These are phyloP conservation scores for Buathra laborator DNA, from an alignment of 2,888 invertebrate species.

Conservation along the genomic window DNA sequence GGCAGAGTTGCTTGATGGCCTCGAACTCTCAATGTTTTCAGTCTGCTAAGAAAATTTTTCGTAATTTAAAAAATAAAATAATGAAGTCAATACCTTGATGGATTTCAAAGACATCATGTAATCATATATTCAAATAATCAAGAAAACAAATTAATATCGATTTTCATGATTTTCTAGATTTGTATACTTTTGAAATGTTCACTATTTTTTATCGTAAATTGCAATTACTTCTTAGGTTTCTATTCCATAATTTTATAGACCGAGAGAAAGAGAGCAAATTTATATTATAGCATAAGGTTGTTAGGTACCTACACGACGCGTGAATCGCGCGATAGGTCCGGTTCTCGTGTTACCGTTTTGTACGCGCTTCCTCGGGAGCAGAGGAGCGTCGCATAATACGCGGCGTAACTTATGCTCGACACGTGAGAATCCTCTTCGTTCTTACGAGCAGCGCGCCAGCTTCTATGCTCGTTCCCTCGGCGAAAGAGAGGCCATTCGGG, in stretches of 20 bases:
- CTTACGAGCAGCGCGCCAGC: conserved; percentile 40
- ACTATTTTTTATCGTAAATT: not conserved
- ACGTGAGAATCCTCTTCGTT: conserved; percentile 67
- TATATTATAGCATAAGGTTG: conserved; percentile 34
- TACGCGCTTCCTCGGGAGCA: conserved; percentile 73
- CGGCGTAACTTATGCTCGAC: conserved; percentile 76
- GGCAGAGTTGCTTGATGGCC: no score
- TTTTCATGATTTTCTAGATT: not conserved
- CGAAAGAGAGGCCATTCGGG: conserved; percentile 60
- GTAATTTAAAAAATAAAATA: no score
- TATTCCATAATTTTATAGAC: not conserved
- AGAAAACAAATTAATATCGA: not conserved
- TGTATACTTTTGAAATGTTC: not conserved
- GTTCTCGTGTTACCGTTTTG: conserved; percentile 80
- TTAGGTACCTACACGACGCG: conserved; percentile 33
- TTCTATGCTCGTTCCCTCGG: conserved; percentile 55
- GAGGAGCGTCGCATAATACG: conserved; percentile 75
- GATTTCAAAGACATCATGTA: no score
- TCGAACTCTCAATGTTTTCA: no score
- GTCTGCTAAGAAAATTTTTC: no score
- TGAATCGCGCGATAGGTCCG: conserved; percentile 67
- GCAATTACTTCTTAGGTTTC: not conserved
- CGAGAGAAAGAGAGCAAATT: conserved; percentile 15
- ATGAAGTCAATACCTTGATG: no score
- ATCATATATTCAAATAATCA: no score